Conservation (phyloP, 2,797 vertebrate species). For the Chanos chanos region DNA sequence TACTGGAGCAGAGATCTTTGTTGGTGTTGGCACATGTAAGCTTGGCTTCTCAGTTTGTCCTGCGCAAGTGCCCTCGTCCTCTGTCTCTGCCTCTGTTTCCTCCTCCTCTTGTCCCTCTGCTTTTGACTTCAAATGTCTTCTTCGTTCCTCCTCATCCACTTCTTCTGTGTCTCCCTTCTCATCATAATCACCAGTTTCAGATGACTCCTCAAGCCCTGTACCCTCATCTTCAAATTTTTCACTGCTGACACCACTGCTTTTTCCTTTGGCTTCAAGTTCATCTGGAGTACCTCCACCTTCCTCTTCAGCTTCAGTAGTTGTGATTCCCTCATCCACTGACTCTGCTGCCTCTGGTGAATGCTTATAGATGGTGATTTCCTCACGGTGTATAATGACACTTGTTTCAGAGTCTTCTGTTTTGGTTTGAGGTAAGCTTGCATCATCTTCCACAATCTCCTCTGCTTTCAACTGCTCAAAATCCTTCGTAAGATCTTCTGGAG, state of each 20-base stretch:
- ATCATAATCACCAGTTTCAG: conserved; percentile 85
- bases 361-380: conserved; percentile 75
- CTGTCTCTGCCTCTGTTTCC: conserved; percentile 59
- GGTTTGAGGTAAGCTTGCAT: conserved; percentile 67
- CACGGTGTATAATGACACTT: conserved; percentile 60
- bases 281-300: conserved; percentile 86
- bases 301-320: conserved; percentile 87
- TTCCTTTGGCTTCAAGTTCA: conserved; percentile 77
- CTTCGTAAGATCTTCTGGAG: conserved; percentile 94
- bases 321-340: conserved; percentile 92
- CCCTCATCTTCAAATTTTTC: conserved; percentile 95
- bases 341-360: conserved; percentile 80
- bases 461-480: conserved; percentile 91
- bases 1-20: conserved; percentile 74
- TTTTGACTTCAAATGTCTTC: conserved; percentile 33
- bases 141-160: conserved; percentile 75
- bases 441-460: conserved; percentile 75
- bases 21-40: conserved; percentile 60
- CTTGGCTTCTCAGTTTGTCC: conserved; percentile 54
- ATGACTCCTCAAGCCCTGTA: conserved; percentile 87
- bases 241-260: conserved; percentile 73
- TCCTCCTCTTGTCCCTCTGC: conserved; percentile 61
- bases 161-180: conserved; percentile 91
- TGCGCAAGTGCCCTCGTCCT: conserved; percentile 59
- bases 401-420: conserved; percentile 66